phyloP scores from a whole-genome alignment of 2,888 invertebrate species.

The Apotomis betuletana region DNA sequence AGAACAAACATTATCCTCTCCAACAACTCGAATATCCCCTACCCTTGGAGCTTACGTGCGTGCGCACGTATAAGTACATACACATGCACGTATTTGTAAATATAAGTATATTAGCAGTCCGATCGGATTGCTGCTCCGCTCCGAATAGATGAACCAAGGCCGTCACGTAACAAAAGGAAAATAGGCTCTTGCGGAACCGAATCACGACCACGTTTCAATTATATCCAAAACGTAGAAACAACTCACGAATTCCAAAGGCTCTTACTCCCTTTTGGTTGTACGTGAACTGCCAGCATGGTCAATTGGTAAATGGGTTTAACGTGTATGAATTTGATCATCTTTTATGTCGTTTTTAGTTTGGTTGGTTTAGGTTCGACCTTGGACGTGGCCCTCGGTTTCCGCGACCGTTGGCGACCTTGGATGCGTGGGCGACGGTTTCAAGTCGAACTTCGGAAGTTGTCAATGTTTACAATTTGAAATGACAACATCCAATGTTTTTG shows the following conservation, averaged over 20 bases:
- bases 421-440: neutral
- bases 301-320: neutral
- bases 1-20: too few relatives aligned
- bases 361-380: neutral
- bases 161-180: conserved; percentile 29
- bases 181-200: conserved; percentile 19
- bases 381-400: conserved; percentile 7
- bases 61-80: too few relatives aligned
- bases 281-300: neutral
- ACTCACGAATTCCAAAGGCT: neutral
- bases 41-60: too few relatives aligned
- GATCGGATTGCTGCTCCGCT: neutral
- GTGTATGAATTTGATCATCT: neutral
- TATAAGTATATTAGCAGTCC: neutral
- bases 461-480: too few relatives aligned
- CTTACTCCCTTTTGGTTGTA: neutral
- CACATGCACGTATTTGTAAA: neutral
- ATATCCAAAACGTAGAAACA: neutral
- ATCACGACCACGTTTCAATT: conserved; percentile 7
- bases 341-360: neutral
- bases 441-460: neutral
- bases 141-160: conserved; percentile 13
- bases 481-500: too few relatives aligned
- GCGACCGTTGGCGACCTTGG: conserved; percentile 12
- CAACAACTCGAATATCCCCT: too few relatives aligned